Conservation (phyloP, 30 jellyfish, hydroid and myxozoan species). For the Mastigias papua region DNA sequence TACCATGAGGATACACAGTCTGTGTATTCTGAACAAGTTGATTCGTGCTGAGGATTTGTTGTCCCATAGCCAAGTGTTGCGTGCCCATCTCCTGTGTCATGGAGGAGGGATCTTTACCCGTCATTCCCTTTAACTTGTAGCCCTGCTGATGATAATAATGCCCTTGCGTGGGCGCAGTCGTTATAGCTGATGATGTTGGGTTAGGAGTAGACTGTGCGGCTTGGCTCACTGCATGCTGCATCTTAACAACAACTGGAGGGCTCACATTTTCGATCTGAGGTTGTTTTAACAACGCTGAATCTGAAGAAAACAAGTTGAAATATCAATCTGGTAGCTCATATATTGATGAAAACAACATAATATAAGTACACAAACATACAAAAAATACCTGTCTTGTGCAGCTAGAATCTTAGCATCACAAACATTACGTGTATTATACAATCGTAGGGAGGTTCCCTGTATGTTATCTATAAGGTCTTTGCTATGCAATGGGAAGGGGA, state of each 20-base stretch:
- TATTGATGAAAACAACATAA: too few species aligned
- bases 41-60: constrained; percentile 15
- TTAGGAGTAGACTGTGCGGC: constrained; percentile 23
- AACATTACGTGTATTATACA: too few species aligned
- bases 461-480: too few species aligned
- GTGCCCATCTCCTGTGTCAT: constrained; percentile 19
- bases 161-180: constrained; percentile 45
- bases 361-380: too few species aligned
- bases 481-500: too few species aligned
- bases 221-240: constrained; percentile 9
- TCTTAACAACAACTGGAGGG: constrained; percentile 34
- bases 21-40: constrained; percentile 47
- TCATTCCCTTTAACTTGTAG: constrained; percentile 23
- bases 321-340: neutral
- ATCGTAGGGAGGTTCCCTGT: too few species aligned
- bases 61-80: constrained; percentile 24
- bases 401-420: too few species aligned
- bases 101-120: constrained; percentile 27
- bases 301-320: constrained; percentile 1
- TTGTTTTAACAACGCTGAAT: constrained; percentile 51
- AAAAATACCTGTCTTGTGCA: too few species aligned
- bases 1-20: constrained; percentile 46
- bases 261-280: constrained; percentile 66
- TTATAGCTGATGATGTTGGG: constrained; percentile 21
- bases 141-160: constrained; percentile 51